Percentiles rank a stretch among this genome's conserved stretches.
Conservation (phyloP, 1,140 invertebrate species). For the Drosophila orena region DNA sequence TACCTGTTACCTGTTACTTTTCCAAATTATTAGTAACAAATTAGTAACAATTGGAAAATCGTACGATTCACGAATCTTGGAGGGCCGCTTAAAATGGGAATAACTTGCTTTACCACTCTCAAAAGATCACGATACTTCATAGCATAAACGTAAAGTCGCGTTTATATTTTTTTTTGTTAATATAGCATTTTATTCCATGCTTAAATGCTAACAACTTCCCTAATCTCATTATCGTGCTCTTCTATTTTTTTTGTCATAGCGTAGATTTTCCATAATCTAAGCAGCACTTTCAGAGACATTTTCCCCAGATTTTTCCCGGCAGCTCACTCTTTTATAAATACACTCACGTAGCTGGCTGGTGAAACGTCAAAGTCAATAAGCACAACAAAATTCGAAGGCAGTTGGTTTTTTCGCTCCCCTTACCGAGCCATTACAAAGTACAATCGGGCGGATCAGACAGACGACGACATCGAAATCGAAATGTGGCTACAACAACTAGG, state of each 20-base stretch:
- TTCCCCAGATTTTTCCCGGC: neutral
- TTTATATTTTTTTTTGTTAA: neutral
- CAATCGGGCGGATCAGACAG: slow-evolving; percentile 72
- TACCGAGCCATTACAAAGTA: slow-evolving; percentile 64
- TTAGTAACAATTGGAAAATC: too few relatives aligned
- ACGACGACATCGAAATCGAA: slow-evolving; percentile 74
- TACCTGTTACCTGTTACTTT: too few relatives aligned
- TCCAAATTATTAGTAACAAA: too few relatives aligned
- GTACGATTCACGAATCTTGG: too few relatives aligned
- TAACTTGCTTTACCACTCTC: too few relatives aligned
- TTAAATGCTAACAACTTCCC: slow-evolving; percentile 40
- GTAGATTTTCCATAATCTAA: slow-evolving; percentile 36
- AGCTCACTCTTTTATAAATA: slow-evolving; percentile 6
- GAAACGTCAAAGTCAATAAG: slow-evolving; percentile 74
- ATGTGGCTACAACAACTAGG: slow-evolving; percentile 67
- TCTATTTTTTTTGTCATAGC: slow-evolving; percentile 6
- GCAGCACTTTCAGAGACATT: slow-evolving; percentile 30
- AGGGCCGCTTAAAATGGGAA: too few relatives aligned
- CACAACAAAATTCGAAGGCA: slow-evolving; percentile 34
- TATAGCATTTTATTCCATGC: slow-evolving; percentile 18
- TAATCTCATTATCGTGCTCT: slow-evolving; percentile 32
- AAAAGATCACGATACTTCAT: too few relatives aligned
- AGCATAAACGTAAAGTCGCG: too few relatives aligned
- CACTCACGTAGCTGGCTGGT: slow-evolving; percentile 20
- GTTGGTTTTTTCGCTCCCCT: neutral